These are phyloP conservation scores for Drosophila flavopinicola DNA, from an alignment of 2,888 invertebrate genomes.

Conservation along the genomic window DNA sequence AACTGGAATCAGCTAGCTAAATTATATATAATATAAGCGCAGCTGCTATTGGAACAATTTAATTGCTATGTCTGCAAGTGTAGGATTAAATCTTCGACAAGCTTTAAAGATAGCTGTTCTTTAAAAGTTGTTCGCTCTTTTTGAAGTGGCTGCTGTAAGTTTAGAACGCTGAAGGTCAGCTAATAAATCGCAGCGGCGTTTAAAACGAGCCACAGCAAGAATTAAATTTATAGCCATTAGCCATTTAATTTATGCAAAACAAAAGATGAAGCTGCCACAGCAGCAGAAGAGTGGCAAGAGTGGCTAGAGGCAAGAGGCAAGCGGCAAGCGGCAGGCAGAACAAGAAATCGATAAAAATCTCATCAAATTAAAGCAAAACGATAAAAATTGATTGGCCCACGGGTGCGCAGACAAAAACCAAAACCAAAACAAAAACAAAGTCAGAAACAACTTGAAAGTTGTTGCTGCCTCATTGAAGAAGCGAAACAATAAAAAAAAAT, in stretches of 20 bases:
- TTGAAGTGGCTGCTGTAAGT: slow-evolving; percentile 57
- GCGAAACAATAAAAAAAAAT: slow-evolving; percentile 44
- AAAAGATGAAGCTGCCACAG: slow-evolving; percentile 32
- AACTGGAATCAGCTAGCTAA: background rate
- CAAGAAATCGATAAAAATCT: slow-evolving; percentile 73
- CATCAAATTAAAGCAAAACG: slow-evolving; percentile 78
- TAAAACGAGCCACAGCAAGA: slow-evolving; percentile 19
- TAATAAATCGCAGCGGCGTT: slow-evolving; percentile 60
- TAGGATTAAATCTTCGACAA: background rate
- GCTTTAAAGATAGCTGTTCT: slow-evolving; percentile 1
- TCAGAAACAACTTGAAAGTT: slow-evolving; percentile 43
- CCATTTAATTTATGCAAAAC: slow-evolving; percentile 70
- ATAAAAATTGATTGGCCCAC: slow-evolving; percentile 73
- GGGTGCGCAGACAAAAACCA: slow-evolving; percentile 13
- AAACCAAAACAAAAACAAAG: slow-evolving; percentile 9
- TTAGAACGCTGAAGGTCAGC: slow-evolving; percentile 69
- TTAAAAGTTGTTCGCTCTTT: slow-evolving; percentile 1
- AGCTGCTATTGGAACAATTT: background rate
- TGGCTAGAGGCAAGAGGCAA: background rate
- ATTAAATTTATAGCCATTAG: slow-evolving; percentile 67
- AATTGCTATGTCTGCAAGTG: slow-evolving; percentile 5
- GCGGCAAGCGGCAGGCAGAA: slow-evolving; percentile 19
- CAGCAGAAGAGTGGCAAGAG: too few species aligned
- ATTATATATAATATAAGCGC: background rate
- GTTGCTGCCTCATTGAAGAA: slow-evolving; percentile 5